Percentiles rank a stretch among this genome's conserved stretches.
Conservation (phyloP, 2,797 vertebrate genomes). For the Halcyon smyrnensis region DNA sequence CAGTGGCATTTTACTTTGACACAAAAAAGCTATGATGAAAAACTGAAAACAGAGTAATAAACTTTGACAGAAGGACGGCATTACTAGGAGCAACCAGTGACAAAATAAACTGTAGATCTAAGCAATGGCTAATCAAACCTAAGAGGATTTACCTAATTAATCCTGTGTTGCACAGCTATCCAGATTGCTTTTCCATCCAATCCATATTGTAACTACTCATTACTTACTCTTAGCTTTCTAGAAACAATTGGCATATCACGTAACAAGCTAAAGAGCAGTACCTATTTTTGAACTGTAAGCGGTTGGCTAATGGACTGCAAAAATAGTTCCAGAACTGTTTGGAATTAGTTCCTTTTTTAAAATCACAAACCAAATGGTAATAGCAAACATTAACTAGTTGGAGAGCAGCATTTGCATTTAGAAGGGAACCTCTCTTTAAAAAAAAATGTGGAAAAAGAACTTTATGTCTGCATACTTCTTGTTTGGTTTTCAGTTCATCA, state of each 20-base stretch:
- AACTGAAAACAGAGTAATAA: slow-evolving; percentile 28
- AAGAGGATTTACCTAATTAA: slow-evolving; percentile 77
- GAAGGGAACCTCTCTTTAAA: background rate
- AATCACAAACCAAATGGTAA: background rate
- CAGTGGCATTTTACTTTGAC: background rate
- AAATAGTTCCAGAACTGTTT: slow-evolving; percentile 8
- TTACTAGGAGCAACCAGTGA: slow-evolving; percentile 41
- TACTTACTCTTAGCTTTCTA: slow-evolving; percentile 61
- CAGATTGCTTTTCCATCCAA: slow-evolving; percentile 30
- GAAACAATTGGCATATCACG: slow-evolving; percentile 33
- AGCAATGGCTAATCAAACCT: slow-evolving; percentile 69
- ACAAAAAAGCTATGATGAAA: background rate
- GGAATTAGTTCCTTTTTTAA: background rate
- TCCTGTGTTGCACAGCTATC: slow-evolving; percentile 56
- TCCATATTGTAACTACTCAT: slow-evolving; percentile 51
- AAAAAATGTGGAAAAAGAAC: background rate
- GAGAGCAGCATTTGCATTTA: background rate
- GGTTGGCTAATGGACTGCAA: background rate
- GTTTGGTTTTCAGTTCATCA: background rate
- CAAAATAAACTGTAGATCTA: slow-evolving; percentile 48
- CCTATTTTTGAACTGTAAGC: slow-evolving; percentile 25
- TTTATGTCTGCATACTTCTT: background rate
- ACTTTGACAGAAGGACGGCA: slow-evolving; percentile 13
- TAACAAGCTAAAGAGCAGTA: slow-evolving; percentile 31
- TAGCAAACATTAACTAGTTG: background rate